phyloP scores from a whole-genome alignment of 1,140 invertebrate species.

The Tetraneura akinire region DNA sequence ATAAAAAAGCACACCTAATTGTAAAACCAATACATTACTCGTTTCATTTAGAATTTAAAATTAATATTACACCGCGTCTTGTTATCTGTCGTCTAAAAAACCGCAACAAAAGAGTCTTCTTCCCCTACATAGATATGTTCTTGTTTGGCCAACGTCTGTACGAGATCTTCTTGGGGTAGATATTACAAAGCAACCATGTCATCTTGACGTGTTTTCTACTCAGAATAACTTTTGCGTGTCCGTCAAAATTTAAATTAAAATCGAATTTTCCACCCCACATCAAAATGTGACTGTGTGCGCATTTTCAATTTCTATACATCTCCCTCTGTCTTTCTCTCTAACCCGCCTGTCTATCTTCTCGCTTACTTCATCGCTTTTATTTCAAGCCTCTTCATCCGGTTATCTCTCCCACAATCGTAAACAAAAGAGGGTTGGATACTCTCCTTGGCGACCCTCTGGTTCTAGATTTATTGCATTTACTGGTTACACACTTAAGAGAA shows the following conservation, averaged over 20 bases:
- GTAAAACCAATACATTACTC: too few species aligned
- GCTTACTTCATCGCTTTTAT: background rate
- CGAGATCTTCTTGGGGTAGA: background rate
- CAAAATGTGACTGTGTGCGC: slow-evolving; percentile 15
- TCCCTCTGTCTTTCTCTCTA: background rate
- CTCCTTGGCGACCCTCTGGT: slow-evolving; percentile 33
- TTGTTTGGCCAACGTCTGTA: background rate
- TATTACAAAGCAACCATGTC: slow-evolving; percentile 18
- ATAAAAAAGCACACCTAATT: too few species aligned
- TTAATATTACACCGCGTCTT: background rate
- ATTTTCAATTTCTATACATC: slow-evolving; percentile 1
- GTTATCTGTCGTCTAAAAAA: background rate
- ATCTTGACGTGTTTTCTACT: slow-evolving; percentile 34
- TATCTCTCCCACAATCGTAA: slow-evolving; percentile 43
- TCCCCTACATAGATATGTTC: background rate
- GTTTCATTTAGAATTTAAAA: too few species aligned
- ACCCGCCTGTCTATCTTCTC: too few species aligned
- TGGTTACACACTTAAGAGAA: slow-evolving; percentile 19
- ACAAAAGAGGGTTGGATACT: slow-evolving; percentile 39
- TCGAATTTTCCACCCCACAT: slow-evolving; percentile 43
- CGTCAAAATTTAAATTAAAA: slow-evolving; percentile 46
- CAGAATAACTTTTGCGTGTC: slow-evolving; percentile 29
- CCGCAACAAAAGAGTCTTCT: slow-evolving; percentile 35
- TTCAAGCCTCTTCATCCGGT: slow-evolving; percentile 37
- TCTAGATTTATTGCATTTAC: slow-evolving; percentile 36